Conservation (phyloP, 2,113 vertebrate species). For the Mirza zaza region DNA sequence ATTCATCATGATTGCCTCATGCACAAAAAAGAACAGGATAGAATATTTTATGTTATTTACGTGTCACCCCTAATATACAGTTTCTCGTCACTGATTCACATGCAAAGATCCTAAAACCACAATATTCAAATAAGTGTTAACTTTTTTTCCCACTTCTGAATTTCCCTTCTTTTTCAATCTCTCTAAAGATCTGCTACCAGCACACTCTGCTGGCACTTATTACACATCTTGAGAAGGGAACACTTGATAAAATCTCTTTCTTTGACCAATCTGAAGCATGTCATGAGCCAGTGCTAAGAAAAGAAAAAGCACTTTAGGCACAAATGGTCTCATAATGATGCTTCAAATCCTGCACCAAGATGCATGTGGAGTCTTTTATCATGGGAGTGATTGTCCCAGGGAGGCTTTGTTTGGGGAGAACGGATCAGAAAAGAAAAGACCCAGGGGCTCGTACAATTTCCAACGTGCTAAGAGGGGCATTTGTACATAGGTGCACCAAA, state of each 20-base stretch:
- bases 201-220: background rate
- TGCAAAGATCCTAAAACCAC: background rate
- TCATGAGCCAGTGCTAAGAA: slow-evolving; percentile 40
- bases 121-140: background rate
- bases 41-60: background rate
- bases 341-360: slow-evolving; percentile 43
- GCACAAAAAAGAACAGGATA: background rate
- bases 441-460: slow-evolving; percentile 47
- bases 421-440: slow-evolving; percentile 8
- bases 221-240: background rate
- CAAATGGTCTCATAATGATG: slow-evolving; percentile 34
- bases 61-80: background rate
- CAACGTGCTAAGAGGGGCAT: slow-evolving; percentile 54
- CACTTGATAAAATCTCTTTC: slow-evolving; percentile 20
- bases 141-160: background rate
- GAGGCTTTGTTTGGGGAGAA: slow-evolving; percentile 55
- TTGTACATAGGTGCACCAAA: slow-evolving; percentile 17
- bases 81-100: background rate
- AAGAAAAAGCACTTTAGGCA: slow-evolving; percentile 55
- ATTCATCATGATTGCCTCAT: slow-evolving; percentile 3
- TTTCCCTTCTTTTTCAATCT: slow-evolving; percentile 20
- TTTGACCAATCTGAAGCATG: slow-evolving; percentile 36
- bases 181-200: background rate
- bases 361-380: background rate
- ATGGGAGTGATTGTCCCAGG: slow-evolving; percentile 12